These are phyloP conservation scores for Myxocyprinus asiaticus DNA, from an alignment of 2,113 vertebrate species.

Conservation along the genomic window DNA sequence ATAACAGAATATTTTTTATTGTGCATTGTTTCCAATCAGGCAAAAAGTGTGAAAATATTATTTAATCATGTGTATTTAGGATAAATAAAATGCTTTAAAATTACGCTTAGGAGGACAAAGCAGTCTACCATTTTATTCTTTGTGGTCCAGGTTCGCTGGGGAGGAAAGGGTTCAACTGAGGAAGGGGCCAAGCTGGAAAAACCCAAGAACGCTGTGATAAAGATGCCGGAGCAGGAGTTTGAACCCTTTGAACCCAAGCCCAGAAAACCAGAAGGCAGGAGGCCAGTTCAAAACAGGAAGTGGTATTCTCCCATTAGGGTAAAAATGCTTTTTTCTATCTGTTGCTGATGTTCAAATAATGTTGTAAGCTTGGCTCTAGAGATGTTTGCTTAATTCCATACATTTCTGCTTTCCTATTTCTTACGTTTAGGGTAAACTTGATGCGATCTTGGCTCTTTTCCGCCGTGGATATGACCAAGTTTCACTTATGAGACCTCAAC, in stretches of 20 bases:
- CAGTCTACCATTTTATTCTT: not conserved
- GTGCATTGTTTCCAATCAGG: no score
- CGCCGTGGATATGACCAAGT: slow-evolving; percentile 87
- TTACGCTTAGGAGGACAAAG: no score
- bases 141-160: slow-evolving; percentile 84
- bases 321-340: slow-evolving; percentile 35
- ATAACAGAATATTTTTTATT: no score
- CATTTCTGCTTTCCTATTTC: slow-evolving; percentile 11
- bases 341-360: not conserved
- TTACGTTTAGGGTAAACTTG: slow-evolving; percentile 83
- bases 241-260: slow-evolving; percentile 88
- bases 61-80: no score
- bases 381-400: not conserved
- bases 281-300: slow-evolving; percentile 78
- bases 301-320: slow-evolving; percentile 90
- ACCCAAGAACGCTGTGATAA: slow-evolving; percentile 90
- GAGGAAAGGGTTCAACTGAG: slow-evolving; percentile 89
- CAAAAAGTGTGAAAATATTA: no score
- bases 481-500: slow-evolving; percentile 87
- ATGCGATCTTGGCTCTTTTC: slow-evolving; percentile 85
- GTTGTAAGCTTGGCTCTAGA: not conserved
- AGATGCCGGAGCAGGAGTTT: slow-evolving; percentile 89
- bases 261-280: slow-evolving; percentile 76
- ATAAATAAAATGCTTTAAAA: no score
- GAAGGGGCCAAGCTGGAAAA: slow-evolving; percentile 92